Base-by-base conservation (phyloP, 2,113 vertebrate genomes). In the Catagonus wagneri region DNA sequence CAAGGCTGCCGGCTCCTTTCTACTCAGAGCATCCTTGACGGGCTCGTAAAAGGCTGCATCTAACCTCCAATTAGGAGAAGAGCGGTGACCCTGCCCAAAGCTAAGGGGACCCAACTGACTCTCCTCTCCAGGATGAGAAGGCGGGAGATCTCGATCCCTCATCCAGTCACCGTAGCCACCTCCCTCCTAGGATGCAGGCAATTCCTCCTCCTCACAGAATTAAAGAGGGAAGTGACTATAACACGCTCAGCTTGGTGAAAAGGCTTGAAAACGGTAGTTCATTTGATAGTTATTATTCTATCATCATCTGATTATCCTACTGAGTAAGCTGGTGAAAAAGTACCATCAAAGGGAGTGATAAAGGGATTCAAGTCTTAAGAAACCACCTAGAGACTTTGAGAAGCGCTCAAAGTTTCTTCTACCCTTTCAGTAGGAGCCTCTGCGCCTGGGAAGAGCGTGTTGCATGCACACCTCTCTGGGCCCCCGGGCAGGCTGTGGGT, bases 291-390 rank as follows among this genome's bases (percentile, higher is more conserved):
- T 68, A 69, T 68, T 75, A 87, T 83, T 92, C 52, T 36, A 83
- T 52, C 83, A 69, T 60, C 52, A 87, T 94, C 74, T 93, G 50
- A 83, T 87, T 93, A 92, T 87, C 58, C 50, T 50, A 60, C 20
- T 23, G 20, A 83, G 54, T 68, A 39, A 80, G 29, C 23, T 50
- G 84, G 90, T 95, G 75, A 92, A 96, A 83, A 95, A 78, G 84
- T 90, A 90, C 84, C 69, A 89, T 86, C 78, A 68, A 63, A 92
- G 29, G n/a, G 83, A 81, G 25, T 84, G 80, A 90, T 87, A 44
- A 93, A 83, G 90, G 58, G 75, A 90, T 52, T 20, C 12, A 23
- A 29, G n/a, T 23, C 29, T 68, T 63, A 75, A 83, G 60, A 89
- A 87, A 39, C 12, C 17, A 19, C 29, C 29, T 23, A 22, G 66